A percentile compares a stretch with the other conserved stretches of the same genome.
Conservation (phyloP, 2,888 invertebrate genomes). For the Erebia aethiops region DNA sequence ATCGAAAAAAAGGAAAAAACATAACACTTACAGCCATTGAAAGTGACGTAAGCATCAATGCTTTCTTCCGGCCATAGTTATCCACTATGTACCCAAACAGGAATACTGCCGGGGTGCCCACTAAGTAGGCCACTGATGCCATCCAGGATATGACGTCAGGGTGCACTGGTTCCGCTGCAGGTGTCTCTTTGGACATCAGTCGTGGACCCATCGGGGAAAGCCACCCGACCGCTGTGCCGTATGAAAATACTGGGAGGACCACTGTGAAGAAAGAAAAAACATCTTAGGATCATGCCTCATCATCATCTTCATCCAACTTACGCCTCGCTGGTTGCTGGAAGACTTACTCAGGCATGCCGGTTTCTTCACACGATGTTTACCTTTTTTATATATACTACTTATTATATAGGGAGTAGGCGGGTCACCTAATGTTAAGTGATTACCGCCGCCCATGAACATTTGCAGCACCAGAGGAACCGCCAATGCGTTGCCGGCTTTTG, state of each 20-base stretch:
- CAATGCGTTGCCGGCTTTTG: no score
- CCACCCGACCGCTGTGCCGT: conserved; percentile 82
- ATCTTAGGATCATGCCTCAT: no score
- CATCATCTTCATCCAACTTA: no score
- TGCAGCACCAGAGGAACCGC: no score
- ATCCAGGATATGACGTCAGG: conserved; percentile 80
- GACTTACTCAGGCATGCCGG: no score
- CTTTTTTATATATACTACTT: no score
- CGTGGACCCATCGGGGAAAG: conserved; percentile 80
- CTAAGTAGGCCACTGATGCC: conserved; percentile 81
- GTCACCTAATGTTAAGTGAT: no score
- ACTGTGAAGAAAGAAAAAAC: conserved; percentile 59
- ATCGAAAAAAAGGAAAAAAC: neutral
- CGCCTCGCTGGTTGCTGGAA: no score
- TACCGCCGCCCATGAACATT: no score
- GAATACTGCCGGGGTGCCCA: conserved; percentile 80
- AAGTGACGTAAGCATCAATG: conserved; percentile 70
- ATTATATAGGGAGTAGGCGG: no score
- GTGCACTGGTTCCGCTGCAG: conserved; percentile 68
- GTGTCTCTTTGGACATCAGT: conserved; percentile 72
- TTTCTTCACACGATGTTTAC: no score
- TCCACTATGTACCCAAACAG: conserved; percentile 80
- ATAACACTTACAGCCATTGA: conserved; percentile 67
- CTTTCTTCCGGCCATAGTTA: conserved; percentile 78
- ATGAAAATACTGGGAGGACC: conserved; percentile 79